Conservation (phyloP, 2,113 vertebrate species). For the Sus scrofa region T2T-Sscrofa CM000814.6:89446001-89446500, state of each 20-base stretch:
- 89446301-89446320: rapidly evolving
- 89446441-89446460: no score
- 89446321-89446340: not conserved
- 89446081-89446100: not conserved
- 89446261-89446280: not conserved
- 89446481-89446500: not conserved
- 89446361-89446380: not conserved
- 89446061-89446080: not conserved
- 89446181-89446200: not conserved
- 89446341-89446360: not conserved
- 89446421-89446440: not conserved
- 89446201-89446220: not conserved
- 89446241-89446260: no score
- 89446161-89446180: not conserved
- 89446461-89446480: not conserved
- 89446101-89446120: not conserved
- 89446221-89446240: not conserved
- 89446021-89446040: not conserved
- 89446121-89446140: not conserved
- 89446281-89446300: not conserved
- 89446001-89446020: not conserved
- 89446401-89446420: not conserved
- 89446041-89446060: not conserved
- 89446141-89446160: not conserved
- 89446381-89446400: not conserved